These are phyloP conservation scores for Dendrophyllia cribrosa DNA, from an alignment of 64 coral and sea anemone genomes.

Conservation along the genomic window DNA sequence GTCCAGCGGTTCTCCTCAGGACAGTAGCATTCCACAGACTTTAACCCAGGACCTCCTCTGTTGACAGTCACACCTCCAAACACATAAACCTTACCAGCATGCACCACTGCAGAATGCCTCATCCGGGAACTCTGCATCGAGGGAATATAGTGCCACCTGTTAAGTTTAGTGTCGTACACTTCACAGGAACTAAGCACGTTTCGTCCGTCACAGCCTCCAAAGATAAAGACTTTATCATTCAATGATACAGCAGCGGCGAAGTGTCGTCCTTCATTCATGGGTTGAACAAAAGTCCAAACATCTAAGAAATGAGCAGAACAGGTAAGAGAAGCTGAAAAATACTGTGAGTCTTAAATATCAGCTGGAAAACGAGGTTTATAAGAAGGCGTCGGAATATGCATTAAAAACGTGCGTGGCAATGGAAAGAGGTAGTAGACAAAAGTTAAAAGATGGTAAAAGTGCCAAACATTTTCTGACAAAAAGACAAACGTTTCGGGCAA, in stretches of 20 bases:
- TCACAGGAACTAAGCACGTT: conserved; percentile 30
- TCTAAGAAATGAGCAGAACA: conserved; percentile 8
- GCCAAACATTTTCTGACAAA: no score
- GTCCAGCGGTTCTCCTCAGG: conserved; percentile 46
- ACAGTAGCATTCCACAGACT: conserved; percentile 60
- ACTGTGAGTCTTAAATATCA: no score
- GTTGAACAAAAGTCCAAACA: conserved; percentile 44
- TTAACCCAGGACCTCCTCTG: conserved; percentile 15
- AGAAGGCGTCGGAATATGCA: no score
- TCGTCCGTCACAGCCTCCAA: conserved; percentile 57
- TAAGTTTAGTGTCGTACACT: conserved; percentile 37
- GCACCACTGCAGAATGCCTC: conserved; percentile 31
- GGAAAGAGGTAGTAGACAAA: no score
- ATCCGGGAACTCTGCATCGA: conserved; percentile 42
- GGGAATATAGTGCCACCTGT: conserved; percentile 43
- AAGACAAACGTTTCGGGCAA: no score
- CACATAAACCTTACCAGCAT: conserved; percentile 53
- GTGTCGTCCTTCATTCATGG: conserved; percentile 52
- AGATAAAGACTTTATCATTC: conserved; percentile 34
- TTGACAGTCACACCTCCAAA: conserved; percentile 43
- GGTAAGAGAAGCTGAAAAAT: no score
- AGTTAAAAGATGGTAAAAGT: no score
- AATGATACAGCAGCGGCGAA: conserved; percentile 27
- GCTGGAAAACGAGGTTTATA: no score
- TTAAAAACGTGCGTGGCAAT: no score